These are phyloP conservation scores for Adineta ricciae DNA, from an alignment of 2,888 invertebrate genomes.

Conservation along the genomic window DNA sequence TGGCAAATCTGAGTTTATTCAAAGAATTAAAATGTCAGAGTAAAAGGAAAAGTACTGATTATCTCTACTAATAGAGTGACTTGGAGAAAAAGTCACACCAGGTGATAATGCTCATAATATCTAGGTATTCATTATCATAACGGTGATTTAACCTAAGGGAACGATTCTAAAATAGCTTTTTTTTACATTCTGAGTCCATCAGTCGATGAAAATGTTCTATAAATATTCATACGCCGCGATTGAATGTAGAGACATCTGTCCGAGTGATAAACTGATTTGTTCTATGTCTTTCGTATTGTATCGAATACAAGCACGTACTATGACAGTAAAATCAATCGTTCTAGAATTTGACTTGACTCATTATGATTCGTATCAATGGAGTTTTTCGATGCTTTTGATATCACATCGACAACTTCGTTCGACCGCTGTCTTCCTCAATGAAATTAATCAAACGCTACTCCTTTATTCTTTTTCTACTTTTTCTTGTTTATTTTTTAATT, in stretches of 20 bases:
- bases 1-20: not conserved
- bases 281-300: not conserved
- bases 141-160: too few relatives aligned
- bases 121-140: too few relatives aligned
- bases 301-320: not conserved
- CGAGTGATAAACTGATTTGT: not conserved
- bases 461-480: not conserved
- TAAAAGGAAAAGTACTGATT: too few relatives aligned
- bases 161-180: too few relatives aligned
- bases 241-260: not conserved
- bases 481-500: not conserved
- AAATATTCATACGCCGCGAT: too few relatives aligned
- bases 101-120: too few relatives aligned
- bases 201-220: too few relatives aligned
- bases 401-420: not conserved
- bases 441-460: conserved; percentile 10
- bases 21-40: too few relatives aligned
- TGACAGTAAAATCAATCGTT: not conserved
- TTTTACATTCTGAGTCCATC: too few relatives aligned
- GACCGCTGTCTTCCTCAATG: not conserved
- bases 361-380: not conserved
- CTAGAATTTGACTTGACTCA: not conserved
- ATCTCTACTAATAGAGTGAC: not conserved
- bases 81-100: not conserved
- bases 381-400: not conserved